phyloP scores from a whole-genome alignment of 2,113 vertebrate genomes.

The Brienomyrus longianalis region DNA sequence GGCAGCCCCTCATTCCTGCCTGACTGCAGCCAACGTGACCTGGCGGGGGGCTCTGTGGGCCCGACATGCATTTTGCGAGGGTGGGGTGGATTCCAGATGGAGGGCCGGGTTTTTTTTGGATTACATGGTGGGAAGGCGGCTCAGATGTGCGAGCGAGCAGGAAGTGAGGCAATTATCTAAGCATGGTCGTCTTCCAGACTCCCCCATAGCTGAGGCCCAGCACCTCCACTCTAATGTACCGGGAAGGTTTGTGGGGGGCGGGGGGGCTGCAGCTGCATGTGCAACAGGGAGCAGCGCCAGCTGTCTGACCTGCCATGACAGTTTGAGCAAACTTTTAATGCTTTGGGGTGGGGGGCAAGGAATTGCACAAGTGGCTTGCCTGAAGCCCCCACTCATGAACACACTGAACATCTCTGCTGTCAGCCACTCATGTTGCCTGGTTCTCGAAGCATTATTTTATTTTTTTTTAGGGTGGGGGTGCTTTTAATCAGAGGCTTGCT shows the following conservation, averaged over 20 bases:
- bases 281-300: conserved; percentile 1
- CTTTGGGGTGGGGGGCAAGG: not conserved
- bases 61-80: conserved; percentile 25
- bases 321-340: not conserved
- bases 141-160: conserved; percentile 40
- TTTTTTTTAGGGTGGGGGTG: no score
- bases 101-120: conserved; percentile 35
- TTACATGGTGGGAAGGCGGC: conserved; percentile 40
- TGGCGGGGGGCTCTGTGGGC: not conserved
- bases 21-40: conserved; percentile 21
- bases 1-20: not conserved
- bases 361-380: not conserved
- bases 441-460: not conserved
- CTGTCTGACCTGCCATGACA: conserved; percentile 4
- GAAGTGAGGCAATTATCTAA: conserved; percentile 47
- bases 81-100: conserved; percentile 38
- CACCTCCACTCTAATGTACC: conserved; percentile 11
- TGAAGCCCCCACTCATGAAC: not conserved
- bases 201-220: conserved; percentile 1
- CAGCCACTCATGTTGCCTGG: not conserved
- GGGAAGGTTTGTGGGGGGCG: not conserved
- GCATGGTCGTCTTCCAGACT: conserved; percentile 27
- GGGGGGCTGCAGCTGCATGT: conserved; percentile 27
- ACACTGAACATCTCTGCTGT: not conserved
- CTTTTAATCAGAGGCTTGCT: not conserved